Evolutionary conservation across 2,888 invertebrate species (phyloP).

Genomic region (Ctenicera cuprea): DNA sequence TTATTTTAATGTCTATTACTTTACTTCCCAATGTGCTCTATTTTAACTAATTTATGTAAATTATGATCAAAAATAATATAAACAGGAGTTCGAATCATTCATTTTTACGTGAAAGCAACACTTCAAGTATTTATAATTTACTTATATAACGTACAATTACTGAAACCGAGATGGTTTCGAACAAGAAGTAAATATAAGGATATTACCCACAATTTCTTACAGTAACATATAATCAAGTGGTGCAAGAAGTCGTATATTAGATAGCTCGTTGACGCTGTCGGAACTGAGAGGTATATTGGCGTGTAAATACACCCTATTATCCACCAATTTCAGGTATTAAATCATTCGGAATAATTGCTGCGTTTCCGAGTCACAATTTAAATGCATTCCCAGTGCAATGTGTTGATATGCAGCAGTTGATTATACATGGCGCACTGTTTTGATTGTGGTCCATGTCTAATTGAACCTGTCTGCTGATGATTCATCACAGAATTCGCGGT

Average conservation of each 20-base stretch:
- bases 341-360: slow-evolving; percentile 71
- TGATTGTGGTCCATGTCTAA: slow-evolving; percentile 59
- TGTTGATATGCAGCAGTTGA: slow-evolving; percentile 48
- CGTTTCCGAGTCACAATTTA: slow-evolving; percentile 56
- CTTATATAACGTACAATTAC: no score
- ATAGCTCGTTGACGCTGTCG: slow-evolving; percentile 31
- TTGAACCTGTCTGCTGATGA: slow-evolving; percentile 54
- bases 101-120: no score
- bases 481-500: slow-evolving; percentile 48
- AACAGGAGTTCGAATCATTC: no score
- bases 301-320: slow-evolving; percentile 71
- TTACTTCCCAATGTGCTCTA: no score
- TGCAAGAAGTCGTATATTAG: slow-evolving; percentile 19
- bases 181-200: background rate
- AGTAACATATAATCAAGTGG: slow-evolving; percentile 20
- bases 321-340: slow-evolving; percentile 72
- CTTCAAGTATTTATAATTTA: no score
- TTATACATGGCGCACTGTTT: slow-evolving; percentile 56
- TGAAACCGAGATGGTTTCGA: no score
- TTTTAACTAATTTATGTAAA: no score
- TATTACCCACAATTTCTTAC: background rate
- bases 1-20: no score
- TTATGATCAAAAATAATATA: no score
- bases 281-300: slow-evolving; percentile 67
- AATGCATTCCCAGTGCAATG: slow-evolving; percentile 41